phyloP scores from a whole-genome alignment of 2,113 vertebrate genomes.

The Amphiprion percula region DNA sequence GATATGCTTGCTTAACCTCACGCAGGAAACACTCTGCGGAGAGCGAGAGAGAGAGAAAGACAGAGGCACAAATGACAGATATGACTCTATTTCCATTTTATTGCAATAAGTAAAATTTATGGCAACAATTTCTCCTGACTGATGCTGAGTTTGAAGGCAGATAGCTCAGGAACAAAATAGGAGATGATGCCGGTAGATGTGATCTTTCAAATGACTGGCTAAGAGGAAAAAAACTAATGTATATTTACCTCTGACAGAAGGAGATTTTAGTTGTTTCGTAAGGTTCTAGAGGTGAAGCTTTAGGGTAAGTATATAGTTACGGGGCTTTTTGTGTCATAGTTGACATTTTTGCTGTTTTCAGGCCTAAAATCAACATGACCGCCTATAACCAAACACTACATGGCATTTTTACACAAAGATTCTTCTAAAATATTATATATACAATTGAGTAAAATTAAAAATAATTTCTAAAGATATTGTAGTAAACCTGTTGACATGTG shows the following conservation, averaged over 20 bases:
- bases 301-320: no score
- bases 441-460: no score
- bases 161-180: slow-evolving; percentile 12
- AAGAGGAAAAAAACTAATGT: background rate
- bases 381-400: no score
- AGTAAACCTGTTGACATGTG: no score
- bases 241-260: background rate
- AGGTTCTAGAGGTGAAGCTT: background rate
- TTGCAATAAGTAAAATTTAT: slow-evolving; percentile 58
- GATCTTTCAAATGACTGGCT: slow-evolving; percentile 17
- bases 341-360: no score
- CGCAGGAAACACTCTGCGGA: slow-evolving; percentile 26
- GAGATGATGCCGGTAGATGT: slow-evolving; percentile 22
- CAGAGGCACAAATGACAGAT: slow-evolving; percentile 30
- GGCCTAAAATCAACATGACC: no score
- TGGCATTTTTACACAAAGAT: no score
- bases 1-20: slow-evolving; percentile 57
- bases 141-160: slow-evolving; percentile 46
- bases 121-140: slow-evolving; percentile 43
- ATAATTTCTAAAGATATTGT: no score
- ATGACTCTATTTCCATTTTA: slow-evolving; percentile 62
- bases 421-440: no score
- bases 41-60: background rate
- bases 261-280: background rate
- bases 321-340: no score